Percentiles rank a stretch among this genome's conserved stretches.
Conservation (phyloP, 1,140 invertebrate genomes). For the Drosophila takahashii region DNA sequence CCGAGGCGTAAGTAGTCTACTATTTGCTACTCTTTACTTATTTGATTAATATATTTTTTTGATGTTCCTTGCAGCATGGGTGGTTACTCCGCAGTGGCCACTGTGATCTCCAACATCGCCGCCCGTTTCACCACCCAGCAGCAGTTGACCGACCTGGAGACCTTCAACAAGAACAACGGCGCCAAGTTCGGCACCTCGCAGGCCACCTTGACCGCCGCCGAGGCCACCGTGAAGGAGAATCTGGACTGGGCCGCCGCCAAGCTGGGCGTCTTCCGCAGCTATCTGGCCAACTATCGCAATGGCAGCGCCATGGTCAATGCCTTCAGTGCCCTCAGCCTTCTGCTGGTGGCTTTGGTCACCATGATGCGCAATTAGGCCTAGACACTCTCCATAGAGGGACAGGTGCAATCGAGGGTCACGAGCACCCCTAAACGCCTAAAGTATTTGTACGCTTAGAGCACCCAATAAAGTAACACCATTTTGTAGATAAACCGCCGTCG, state of each 20-base stretch:
- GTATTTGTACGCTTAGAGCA: slow-evolving; percentile 52
- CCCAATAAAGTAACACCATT: slow-evolving; percentile 17
- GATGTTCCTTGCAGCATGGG: slow-evolving; percentile 62
- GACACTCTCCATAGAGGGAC: not conserved
- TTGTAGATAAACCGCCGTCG: slow-evolving; percentile 41
- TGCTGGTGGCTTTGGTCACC: slow-evolving; percentile 61
- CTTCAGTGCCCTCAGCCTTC: slow-evolving; percentile 60
- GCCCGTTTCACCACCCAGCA: slow-evolving; percentile 84
- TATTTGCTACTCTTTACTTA: too few relatives aligned
- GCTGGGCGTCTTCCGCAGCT: slow-evolving; percentile 56
- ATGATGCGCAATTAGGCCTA: slow-evolving; percentile 54
- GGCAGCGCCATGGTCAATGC: slow-evolving; percentile 56
- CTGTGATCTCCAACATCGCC: slow-evolving; percentile 85
- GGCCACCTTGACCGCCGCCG: slow-evolving; percentile 55
- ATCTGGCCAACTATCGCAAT: slow-evolving; percentile 46
- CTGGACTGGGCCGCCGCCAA: slow-evolving; percentile 53
- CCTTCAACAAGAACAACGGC: slow-evolving; percentile 54
- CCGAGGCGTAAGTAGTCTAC: slow-evolving; percentile 85
- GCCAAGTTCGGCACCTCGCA: slow-evolving; percentile 59
- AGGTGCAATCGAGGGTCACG: slow-evolving; percentile 10
- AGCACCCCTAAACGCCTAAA: slow-evolving; percentile 23
- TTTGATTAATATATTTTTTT: slow-evolving; percentile 3
- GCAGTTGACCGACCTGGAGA: slow-evolving; percentile 74
- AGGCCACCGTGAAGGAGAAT: slow-evolving; percentile 54
- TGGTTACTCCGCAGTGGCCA: slow-evolving; percentile 82